phyloP scores from a whole-genome alignment of 2,888 invertebrate genomes.

The Bembecia ichneumoniformis region DNA sequence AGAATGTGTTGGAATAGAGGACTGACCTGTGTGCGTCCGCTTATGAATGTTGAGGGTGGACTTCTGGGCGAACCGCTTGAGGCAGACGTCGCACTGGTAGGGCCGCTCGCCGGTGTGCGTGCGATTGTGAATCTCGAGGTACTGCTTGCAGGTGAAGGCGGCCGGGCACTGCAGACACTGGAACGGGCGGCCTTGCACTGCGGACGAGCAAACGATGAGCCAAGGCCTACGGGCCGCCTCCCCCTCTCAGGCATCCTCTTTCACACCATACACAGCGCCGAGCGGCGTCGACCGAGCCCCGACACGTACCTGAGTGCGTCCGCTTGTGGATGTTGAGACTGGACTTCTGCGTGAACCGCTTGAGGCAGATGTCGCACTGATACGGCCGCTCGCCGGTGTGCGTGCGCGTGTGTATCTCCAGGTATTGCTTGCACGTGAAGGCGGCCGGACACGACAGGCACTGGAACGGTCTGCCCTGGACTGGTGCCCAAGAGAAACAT shows the following conservation, averaged over 20 bases:
- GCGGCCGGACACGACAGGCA: conserved; percentile 74
- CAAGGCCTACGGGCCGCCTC: conserved; percentile 15
- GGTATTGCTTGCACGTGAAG: conserved; percentile 74
- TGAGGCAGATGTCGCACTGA: conserved; percentile 83
- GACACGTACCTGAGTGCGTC: conserved; percentile 76
- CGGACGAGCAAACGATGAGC: conserved; percentile 32
- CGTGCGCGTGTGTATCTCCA: conserved; percentile 75
- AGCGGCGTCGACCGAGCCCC: conserved; percentile 14
- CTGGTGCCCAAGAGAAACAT: conserved; percentile 70
- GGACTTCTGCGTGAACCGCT: conserved; percentile 87
- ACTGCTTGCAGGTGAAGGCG: conserved; percentile 73
- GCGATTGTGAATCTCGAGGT: conserved; percentile 70
- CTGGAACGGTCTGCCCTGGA: conserved; percentile 74
- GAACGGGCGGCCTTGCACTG: conserved; percentile 73
- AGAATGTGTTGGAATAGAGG: neutral
- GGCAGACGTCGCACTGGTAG: conserved; percentile 80
- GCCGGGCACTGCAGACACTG: conserved; percentile 74
- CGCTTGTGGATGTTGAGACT: conserved; percentile 86
- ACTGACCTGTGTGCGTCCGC: conserved; percentile 80
- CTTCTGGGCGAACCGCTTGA: conserved; percentile 86
- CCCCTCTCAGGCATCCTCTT: conserved; percentile 23
- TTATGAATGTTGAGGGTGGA: conserved; percentile 87
- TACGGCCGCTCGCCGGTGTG: conserved; percentile 73
- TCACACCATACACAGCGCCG: conserved; percentile 27
- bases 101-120: conserved; percentile 72